Percentiles rank a stretch among this genome's conserved stretches.
phyloP scores from a whole-genome alignment of 2,113 vertebrate genomes.

The Carettochelys insculpta region DNA sequence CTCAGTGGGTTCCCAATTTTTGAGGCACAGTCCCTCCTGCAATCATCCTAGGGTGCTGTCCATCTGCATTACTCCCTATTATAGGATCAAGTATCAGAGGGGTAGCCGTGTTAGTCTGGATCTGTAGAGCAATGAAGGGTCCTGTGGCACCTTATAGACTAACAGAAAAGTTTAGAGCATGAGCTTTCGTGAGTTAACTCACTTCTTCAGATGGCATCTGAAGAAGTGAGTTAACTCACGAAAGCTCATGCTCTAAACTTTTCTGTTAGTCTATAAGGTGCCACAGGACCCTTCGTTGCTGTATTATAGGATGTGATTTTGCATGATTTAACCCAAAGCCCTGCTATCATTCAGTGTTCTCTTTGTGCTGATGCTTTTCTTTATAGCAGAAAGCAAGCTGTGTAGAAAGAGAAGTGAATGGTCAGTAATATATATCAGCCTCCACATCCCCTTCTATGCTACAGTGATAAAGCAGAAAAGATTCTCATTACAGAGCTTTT shows the following conservation, averaged over 20 bases:
- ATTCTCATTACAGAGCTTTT: not conserved
- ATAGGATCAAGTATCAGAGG: too few species aligned
- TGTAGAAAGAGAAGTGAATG: not conserved
- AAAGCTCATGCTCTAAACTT: too few species aligned
- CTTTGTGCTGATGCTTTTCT: not conserved
- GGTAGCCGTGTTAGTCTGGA: too few species aligned
- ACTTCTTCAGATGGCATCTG: too few species aligned
- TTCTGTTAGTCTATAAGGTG: too few species aligned
- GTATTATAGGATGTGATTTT: not conserved
- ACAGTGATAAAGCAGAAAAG: not conserved
- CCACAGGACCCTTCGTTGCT: too few species aligned
- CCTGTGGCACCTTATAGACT: too few species aligned
- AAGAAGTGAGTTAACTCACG: too few species aligned
- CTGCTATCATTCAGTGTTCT: not conserved
- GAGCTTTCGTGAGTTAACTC: too few species aligned
- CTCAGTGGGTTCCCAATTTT: not conserved
- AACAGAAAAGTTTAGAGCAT: too few species aligned
- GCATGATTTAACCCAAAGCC: not conserved
- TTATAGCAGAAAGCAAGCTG: not conserved
- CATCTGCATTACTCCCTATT: not conserved
- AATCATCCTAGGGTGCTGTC: not conserved
- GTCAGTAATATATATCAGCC: not conserved
- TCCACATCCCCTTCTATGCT: not conserved
- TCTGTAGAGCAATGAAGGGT: too few species aligned
- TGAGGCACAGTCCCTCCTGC: not conserved